Evolutionary conservation across 2,797 vertebrate species (phyloP), one percentile per base, ranked within the genome.

Genomic region (Rhinoraja longicauda): DNA sequence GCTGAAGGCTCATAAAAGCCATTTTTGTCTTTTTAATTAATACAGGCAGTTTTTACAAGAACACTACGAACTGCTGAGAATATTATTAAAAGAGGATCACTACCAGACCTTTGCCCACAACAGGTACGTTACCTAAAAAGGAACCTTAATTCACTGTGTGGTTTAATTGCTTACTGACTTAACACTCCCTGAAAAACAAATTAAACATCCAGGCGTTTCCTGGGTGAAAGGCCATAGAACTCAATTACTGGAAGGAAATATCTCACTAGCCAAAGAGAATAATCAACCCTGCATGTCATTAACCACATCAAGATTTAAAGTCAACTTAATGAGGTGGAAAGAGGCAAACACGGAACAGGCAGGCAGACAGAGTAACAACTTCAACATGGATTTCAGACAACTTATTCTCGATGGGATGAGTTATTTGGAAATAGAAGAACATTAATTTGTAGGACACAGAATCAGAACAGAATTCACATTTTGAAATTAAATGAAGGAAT

Each of bases 231-330:
- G 95, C 95, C 95, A 96, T 93, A 93, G 94, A 95, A 95, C 94
- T 95, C 94, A 96, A 96, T 96, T 96, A 96, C 94, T 95, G 95
- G 94, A 95, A 96, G 96, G 95, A 96, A 96, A 96, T 95, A 95
- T 96, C 95, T 96, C 95, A 95, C 94, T 95, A 96, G 95, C 94
- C 94, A 95, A 95, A 95, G 95, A 95, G 95, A 95, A 93, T 96
- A 95, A 95, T 95, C 96, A 94, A 96, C 93, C 90, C 94, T 93
- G 93, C 94, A 94, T 94, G 93, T 94, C 94, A 94, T 95, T 95
- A 95, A 95, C 96, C 95, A 95, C 94, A 95, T 0, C 94, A 72
- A 93, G 93, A 93, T 94, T 88, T 93, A 95, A 95, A 93, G 93
- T 94, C 94, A 93, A 95, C 95, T 94, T 93, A 95, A 95, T 32